Conservation (phyloP, 2,888 invertebrate genomes). For the Apomyelois bistriatella region DNA sequence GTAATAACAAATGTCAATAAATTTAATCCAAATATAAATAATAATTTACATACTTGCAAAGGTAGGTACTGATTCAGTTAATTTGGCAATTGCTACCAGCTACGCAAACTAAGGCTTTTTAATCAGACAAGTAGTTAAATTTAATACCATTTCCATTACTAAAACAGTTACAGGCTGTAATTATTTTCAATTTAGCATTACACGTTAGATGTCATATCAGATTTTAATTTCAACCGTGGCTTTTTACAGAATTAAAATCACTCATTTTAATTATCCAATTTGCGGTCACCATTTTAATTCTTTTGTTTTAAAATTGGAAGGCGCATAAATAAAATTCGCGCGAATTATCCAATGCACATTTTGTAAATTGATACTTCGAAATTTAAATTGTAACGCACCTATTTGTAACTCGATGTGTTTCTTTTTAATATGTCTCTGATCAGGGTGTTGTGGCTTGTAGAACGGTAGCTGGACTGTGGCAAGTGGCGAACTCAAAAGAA, state of each 20-base stretch:
- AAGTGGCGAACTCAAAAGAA: slow-evolving; percentile 37
- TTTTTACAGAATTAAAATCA: slow-evolving; percentile 7
- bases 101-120: slow-evolving; percentile 14
- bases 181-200: slow-evolving; percentile 44
- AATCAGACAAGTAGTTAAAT: slow-evolving; percentile 21
- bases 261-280: slow-evolving; percentile 4
- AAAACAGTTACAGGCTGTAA: slow-evolving; percentile 26
- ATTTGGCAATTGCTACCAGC: slow-evolving; percentile 15
- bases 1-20: too few relatives aligned
- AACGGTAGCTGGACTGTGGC: slow-evolving; percentile 43
- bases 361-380: neutral
- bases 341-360: neutral
- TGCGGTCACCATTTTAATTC: neutral
- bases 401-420: slow-evolving; percentile 3
- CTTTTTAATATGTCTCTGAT: slow-evolving; percentile 16
- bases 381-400: neutral
- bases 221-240: slow-evolving; percentile 44
- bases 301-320: neutral
- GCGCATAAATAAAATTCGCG: neutral
- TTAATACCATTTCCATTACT: slow-evolving; percentile 47
- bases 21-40: neutral
- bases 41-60: neutral
- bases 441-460: slow-evolving; percentile 32
- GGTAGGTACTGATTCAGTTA: slow-evolving; percentile 12
- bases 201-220: slow-evolving; percentile 29